Base-by-base conservation (phyloP, 2,888 invertebrate species). In the Perdita meconis region DNA sequence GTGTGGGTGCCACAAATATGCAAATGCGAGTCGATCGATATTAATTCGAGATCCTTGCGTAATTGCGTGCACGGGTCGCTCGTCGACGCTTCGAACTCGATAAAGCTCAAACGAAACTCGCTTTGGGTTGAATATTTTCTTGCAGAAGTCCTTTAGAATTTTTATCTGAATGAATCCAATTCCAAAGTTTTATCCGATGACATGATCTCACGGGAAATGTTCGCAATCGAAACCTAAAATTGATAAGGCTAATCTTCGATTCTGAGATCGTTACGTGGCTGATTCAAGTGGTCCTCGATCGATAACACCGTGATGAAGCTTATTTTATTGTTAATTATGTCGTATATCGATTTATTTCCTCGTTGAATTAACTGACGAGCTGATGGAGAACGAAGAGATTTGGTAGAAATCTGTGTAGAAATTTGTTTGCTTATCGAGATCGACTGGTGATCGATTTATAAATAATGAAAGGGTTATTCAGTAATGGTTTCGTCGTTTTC, bases 341-440 rank as follows among this genome's bases (percentile, higher is more conserved):
- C 30, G 3, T 6, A 30, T 30, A 30, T 30, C 30, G 30, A 30
- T 2, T 30, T 30, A n/a, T n/a, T n/a, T n/a, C n/a, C n/a, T n/a
- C n/a, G n/a, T n/a, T n/a, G n/a, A n/a, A n/a, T n/a, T n/a, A n/a
- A n/a, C n/a, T n/a, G n/a, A n/a, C n/a, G n/a, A n/a, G n/a, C n/a
- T n/a, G n/a, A n/a, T n/a, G n/a, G n/a, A n/a, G n/a, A n/a, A n/a
- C n/a, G n/a, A n/a, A n/a, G n/a, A n/a, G n/a, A n/a, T n/a, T n/a
- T n/a, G n/a, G n/a, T n/a, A n/a, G n/a, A n/a, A n/a, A n/a, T n/a
- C n/a, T n/a, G n/a, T n/a, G n/a, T n/a, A n/a, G n/a, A n/a, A n/a
- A n/a, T n/a, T 56, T 66, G 56, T 56, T 44, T 66, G 56, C 56
- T 66, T 56, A 66, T 65, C 65, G 56, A 47, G 56, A 56, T 34